Percentiles rank a stretch among this genome's conserved stretches.
These are phyloP conservation scores for Zaprionus davidi DNA, from an alignment of 1,140 invertebrate species.

Conservation along the genomic window DNA sequence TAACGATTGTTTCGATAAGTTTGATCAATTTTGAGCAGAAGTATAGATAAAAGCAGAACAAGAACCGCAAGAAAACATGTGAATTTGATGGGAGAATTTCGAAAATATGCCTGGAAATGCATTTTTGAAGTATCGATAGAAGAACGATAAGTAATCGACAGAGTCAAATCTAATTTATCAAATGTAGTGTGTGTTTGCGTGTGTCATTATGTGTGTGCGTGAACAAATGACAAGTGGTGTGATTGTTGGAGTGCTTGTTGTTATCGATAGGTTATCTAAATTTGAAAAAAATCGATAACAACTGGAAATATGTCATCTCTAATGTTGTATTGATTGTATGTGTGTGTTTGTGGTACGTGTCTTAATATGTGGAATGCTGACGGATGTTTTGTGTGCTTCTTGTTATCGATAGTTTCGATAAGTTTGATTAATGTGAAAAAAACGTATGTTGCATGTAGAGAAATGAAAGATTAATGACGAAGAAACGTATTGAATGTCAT, in stretches of 20 bases:
- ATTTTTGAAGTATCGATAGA: background rate
- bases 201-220: background rate
- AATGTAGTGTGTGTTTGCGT: background rate
- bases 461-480: background rate
- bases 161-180: background rate
- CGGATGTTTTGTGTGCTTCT: background rate
- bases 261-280: too few relatives aligned
- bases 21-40: background rate
- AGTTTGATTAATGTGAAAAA: too few relatives aligned
- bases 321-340: too few relatives aligned
- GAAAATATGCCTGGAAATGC: background rate
- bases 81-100: background rate
- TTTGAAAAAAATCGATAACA: too few relatives aligned
- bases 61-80: background rate
- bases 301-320: too few relatives aligned
- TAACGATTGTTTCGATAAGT: background rate
- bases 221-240: too few relatives aligned
- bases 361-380: too few relatives aligned
- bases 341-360: too few relatives aligned
- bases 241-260: too few relatives aligned
- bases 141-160: conserved; percentile 17
- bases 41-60: too few relatives aligned
- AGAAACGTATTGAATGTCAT: background rate
- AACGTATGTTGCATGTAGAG: too few relatives aligned
- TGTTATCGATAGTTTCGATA: too few relatives aligned